Conservation (phyloP, 2,888 invertebrate genomes). For the Lepas anatifera region DNA sequence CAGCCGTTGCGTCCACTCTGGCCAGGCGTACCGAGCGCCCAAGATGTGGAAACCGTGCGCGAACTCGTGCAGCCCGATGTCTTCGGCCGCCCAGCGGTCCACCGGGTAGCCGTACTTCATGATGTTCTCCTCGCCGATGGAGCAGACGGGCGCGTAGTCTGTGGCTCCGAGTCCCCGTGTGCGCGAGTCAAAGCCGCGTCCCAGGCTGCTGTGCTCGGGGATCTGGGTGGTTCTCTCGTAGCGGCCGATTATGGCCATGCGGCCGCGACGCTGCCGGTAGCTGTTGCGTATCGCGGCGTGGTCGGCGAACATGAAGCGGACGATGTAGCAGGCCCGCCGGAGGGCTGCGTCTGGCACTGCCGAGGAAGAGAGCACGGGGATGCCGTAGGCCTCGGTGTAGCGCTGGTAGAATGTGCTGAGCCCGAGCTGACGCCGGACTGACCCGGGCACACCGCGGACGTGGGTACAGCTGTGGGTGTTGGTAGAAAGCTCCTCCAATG, state of each 20-base stretch:
- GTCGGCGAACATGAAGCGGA: conserved; percentile 4
- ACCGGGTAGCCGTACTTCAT: neutral
- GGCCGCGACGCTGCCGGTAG: conserved; percentile 3
- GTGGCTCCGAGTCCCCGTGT: conserved; percentile 7
- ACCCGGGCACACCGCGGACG: neutral
- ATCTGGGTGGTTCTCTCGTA: neutral
- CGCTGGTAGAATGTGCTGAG: conserved; percentile 3
- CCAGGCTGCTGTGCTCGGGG: conserved; percentile 1
- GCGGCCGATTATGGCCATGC: neutral
- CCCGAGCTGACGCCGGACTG: neutral
- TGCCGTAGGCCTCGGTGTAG: conserved; percentile 9
- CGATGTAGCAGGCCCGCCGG: conserved; percentile 14
- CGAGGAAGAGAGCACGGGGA: neutral
- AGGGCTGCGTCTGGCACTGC: conserved; percentile 12
- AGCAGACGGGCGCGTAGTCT: neutral
- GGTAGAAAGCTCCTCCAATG: neutral
- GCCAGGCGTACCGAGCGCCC: neutral
- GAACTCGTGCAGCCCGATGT: conserved; percentile 13
- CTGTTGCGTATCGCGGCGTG: neutral
- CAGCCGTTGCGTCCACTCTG: neutral
- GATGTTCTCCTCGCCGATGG: conserved; percentile 11
- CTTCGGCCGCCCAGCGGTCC: conserved; percentile 4
- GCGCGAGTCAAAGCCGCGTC: neutral
- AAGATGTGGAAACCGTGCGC: conserved; percentile 10
- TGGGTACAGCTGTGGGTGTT: neutral